phyloP scores from a whole-genome alignment of 2,888 invertebrate species.

The Acanthoscelides obtectus region DNA sequence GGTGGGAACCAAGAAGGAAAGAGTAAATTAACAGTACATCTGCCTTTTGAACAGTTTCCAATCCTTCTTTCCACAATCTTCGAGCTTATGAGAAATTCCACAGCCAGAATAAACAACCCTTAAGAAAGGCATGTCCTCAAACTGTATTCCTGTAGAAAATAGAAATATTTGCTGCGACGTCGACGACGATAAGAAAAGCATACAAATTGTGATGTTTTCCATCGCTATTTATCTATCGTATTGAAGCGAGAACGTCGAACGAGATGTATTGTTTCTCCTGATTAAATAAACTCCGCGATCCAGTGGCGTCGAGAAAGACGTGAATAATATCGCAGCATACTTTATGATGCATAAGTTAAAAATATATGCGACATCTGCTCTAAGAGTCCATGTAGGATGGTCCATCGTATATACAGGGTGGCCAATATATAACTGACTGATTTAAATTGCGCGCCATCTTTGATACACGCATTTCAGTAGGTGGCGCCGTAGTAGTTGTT shows the following conservation, averaged over 20 bases:
- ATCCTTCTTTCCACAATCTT: not conserved
- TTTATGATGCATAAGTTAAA: too few relatives aligned
- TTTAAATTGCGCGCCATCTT: too few relatives aligned
- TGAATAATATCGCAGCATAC: too few relatives aligned
- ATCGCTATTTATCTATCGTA: not conserved
- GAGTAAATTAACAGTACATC: not conserved
- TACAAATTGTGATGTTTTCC: not conserved
- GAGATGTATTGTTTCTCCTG: conserved; percentile 8
- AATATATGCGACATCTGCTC: too few relatives aligned
- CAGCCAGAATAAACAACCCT: not conserved
- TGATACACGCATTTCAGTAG: too few relatives aligned
- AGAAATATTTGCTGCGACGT: not conserved
- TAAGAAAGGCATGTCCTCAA: not conserved
- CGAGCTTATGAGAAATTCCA: not conserved
- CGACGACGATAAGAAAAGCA: not conserved
- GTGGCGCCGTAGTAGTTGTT: too few relatives aligned
- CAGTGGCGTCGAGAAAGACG: conserved; percentile 2
- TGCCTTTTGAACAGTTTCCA: not conserved
- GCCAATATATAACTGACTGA: too few relatives aligned
- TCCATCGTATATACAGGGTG: too few relatives aligned
- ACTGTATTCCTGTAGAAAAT: not conserved
- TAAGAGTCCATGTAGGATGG: too few relatives aligned
- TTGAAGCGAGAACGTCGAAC: conserved; percentile 3
- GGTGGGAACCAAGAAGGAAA: not conserved
- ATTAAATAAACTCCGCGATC: conserved; percentile 10